Evolutionary conservation across 2,113 vertebrate species (phyloP), one percentile per base, ranked within the genome.

Genomic region (Emydocephalus ijimae): DNA sequence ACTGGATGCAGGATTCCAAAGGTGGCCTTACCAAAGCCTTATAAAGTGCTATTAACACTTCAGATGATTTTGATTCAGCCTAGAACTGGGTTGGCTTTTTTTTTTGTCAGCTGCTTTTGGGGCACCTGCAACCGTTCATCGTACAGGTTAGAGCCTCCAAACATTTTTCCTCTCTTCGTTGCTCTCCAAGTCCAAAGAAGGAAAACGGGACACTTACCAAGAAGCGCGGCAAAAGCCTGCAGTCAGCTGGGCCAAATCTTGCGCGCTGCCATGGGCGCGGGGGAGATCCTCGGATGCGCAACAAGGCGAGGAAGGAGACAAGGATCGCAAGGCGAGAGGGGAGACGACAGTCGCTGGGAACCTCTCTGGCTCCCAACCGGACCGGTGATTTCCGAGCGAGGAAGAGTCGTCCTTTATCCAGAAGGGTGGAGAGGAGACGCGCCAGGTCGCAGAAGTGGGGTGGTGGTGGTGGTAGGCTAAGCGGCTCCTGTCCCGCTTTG

Each of bases 241-340:
- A 7, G 48, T 93, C 89, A 90, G 85, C 92, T 52, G 11, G 89
- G 89, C 90, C 89, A 55, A 50, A 45, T 61, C 88, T 57, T 34
- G 39, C 85, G 55, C 5, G 55, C 29, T 29, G 57, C 92, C 92
- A 92, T 92, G 55, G 14, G 29, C 10, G 74, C 55, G 3, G n/a
- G 5, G n/a, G 48, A 61, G 89, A 14, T 34, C 88, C 55, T n/a
- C 12, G 52, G 74, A 54, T 9, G 23, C 21, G 26, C 59, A 39
- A 88, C 48, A 50, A 50, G n/a, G 39, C 4, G 11, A 29, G 24
- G 14, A 24, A 3, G 39, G 29, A 39, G 57, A n/a, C 48, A 11
- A 50, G 10, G 61, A 12, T 29, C 26, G 52, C 34, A 57, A 54
- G 54, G 4, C 3, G 8, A 81, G n/a, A 24, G 23, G 10, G 9